phyloP scores from a whole-genome alignment of 2,113 vertebrate genomes.

The Nycticorax nycticorax region DNA sequence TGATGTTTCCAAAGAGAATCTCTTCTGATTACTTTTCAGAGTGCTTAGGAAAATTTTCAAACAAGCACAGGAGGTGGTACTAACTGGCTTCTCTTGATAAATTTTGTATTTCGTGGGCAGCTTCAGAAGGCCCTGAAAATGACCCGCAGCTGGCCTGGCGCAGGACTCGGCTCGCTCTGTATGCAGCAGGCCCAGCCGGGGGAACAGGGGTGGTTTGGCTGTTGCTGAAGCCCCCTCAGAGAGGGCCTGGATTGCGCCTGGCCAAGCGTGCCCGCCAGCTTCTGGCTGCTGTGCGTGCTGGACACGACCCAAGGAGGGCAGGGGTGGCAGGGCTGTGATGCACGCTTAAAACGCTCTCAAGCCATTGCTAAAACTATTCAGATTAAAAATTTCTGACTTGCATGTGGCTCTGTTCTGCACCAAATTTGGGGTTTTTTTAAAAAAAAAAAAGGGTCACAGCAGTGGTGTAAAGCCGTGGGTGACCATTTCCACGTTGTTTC shows the following conservation, averaged over 20 bases:
- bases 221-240: neutral
- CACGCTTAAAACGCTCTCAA: neutral
- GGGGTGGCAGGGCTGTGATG: neutral
- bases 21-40: neutral
- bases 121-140: neutral
- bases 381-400: neutral
- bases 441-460: neutral
- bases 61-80: neutral
- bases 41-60: neutral
- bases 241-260: neutral
- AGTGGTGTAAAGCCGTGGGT: fast-evolving
- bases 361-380: neutral
- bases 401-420: neutral
- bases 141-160: neutral
- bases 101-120: neutral
- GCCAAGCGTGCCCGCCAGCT: neutral
- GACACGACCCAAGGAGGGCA: fast-evolving
- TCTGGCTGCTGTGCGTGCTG: fast-evolving
- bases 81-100: neutral
- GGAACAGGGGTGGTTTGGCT: fast-evolving
- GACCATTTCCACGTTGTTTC: neutral
- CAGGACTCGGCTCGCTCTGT: neutral
- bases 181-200: fast-evolving
- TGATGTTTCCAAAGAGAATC: neutral
- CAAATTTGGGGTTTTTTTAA: too few species aligned